Evolutionary conservation across 1,140 invertebrate genomes (phyloP), one percentile per base, ranked within the genome.

Genomic region (Drosophila bocqueti): DNA sequence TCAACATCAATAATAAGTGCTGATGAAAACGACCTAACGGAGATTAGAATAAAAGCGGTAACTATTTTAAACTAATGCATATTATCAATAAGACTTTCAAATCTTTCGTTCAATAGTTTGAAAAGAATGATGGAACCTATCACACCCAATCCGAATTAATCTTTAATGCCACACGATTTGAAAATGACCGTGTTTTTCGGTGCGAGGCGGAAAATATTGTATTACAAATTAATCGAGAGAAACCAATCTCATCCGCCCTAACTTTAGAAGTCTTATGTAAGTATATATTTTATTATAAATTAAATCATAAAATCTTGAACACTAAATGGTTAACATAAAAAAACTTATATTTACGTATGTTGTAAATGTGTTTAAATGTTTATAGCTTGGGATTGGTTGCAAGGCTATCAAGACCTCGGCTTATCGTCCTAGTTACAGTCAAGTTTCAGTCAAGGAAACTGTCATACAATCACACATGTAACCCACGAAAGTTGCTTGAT

Each of bases 151-250:
- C 96, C 67, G 95, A 95, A 76, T 93, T 98, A 40, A 95, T 95
- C 9, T 97, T 98, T 93, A 95, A 95, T 49, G 97, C 97, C 2
- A 95, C 95, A 3, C 95, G 97, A 31, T 97, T 95, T 89, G 97
- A 98, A 92, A 97, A 98, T 92, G 96, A 96, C 34, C 94, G 95
- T 71, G 95, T 94, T 49, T 96, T 98, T 75, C 95, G 95, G 43
- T 98, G 97, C 91, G 95, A 96, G 89, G 96, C 96, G 0, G 95
- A 96, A 77, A 98, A 98, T 93, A 94, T 95, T 49, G 97, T 98
- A 16, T 96, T 96, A 91, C 93, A 94, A 65, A 94, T 95, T 8
- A 95, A 95, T 65, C 94, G 95, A 13, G 95, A 96, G 74, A 95
- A 95, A 72, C 96, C 96, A 0, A 95, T 97, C 86, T 94, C 95